Evolutionary conservation across 2,113 vertebrate species (phyloP).

Genomic region (Pollimyrus isidori): DNA sequence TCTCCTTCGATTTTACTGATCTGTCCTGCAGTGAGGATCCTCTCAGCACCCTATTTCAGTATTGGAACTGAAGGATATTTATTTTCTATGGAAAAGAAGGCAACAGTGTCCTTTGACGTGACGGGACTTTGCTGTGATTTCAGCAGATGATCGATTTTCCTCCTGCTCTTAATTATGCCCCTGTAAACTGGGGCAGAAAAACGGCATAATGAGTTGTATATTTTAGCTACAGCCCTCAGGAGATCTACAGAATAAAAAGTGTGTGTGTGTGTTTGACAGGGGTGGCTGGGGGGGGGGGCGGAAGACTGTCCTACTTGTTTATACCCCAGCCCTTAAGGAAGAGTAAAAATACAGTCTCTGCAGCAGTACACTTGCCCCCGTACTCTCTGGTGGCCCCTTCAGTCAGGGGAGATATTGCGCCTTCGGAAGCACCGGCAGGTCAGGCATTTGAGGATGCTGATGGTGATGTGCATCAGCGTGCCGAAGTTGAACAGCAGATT

Average conservation of each 20-base stretch:
- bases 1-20: not conserved
- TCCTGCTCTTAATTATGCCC: not conserved
- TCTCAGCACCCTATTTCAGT: not conserved
- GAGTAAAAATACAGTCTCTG: not conserved
- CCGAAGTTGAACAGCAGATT: constrained; percentile 71
- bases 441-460: constrained; percentile 63
- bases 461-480: constrained; percentile 67
- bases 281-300: not conserved
- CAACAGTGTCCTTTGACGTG: not conserved
- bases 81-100: not conserved
- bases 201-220: not conserved
- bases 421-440: constrained; percentile 71
- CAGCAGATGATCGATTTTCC: not conserved
- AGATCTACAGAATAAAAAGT: not conserved
- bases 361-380: not conserved
- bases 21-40: not conserved
- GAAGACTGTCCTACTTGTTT: constrained; percentile 1
- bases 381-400: constrained; percentile 31
- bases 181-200: not conserved
- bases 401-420: constrained; percentile 61
- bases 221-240: not conserved
- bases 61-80: not conserved
- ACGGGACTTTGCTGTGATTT: not conserved
- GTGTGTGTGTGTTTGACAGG: not conserved
- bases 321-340: not conserved